Conservation (phyloP, 2,888 invertebrate genomes). For the Sthenelais limicola region DNA sequence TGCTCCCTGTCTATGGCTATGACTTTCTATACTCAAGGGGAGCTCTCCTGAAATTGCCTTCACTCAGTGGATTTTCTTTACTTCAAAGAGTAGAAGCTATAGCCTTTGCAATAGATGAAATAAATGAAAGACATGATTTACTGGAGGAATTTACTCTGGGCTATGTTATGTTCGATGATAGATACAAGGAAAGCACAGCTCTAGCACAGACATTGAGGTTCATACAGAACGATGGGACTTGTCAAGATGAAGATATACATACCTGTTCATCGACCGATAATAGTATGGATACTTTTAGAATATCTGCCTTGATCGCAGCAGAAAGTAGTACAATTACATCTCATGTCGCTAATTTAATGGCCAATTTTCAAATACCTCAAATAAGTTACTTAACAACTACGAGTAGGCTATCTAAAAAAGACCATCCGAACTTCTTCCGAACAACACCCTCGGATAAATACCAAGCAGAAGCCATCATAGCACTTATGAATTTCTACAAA, state of each 20-base stretch:
- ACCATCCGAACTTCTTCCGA: slow-evolving; percentile 52
- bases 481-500: slow-evolving; percentile 48
- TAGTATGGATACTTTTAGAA: slow-evolving; percentile 24
- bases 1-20: slow-evolving; percentile 50
- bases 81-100: slow-evolving; percentile 54
- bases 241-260: too few species aligned
- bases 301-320: slow-evolving; percentile 53
- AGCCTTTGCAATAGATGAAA: slow-evolving; percentile 51
- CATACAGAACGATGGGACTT: not conserved
- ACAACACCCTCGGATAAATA: slow-evolving; percentile 52
- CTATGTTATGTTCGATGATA: slow-evolving; percentile 54
- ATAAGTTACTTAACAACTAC: slow-evolving; percentile 54
- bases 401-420: slow-evolving; percentile 47
- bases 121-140: slow-evolving; percentile 49
- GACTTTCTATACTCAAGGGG: too few species aligned
- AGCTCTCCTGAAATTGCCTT: too few species aligned
- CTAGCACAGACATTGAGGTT: slow-evolving; percentile 43
- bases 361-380: slow-evolving; percentile 50
- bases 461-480: slow-evolving; percentile 51
- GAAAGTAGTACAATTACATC: slow-evolving; percentile 52
- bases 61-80: slow-evolving; percentile 48
- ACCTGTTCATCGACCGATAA: not conserved
- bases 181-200: slow-evolving; percentile 52
- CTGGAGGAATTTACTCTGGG: slow-evolving; percentile 53
- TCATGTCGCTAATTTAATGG: slow-evolving; percentile 52